Conservation (phyloP, 2,888 invertebrate genomes). For the Rhynchonema sp. region DNA sequence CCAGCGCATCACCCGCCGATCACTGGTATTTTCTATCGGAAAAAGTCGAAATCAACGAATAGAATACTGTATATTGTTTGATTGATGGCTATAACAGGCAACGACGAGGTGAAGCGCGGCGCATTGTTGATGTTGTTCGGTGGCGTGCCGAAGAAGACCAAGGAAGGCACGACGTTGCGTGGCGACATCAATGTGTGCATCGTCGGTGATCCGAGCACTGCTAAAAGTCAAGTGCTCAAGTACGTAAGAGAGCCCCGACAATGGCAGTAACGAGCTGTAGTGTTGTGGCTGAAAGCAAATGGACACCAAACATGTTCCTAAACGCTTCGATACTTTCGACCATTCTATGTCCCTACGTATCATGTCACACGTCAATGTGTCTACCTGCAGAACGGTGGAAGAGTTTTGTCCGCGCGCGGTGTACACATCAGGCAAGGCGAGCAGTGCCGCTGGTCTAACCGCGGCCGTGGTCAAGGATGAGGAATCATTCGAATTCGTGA, state of each 20-base stretch:
- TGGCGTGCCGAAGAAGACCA: conserved; percentile 80
- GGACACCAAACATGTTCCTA: too few species aligned
- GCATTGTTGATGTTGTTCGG: conserved; percentile 86
- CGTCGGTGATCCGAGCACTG: conserved; percentile 95
- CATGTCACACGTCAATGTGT: too few species aligned
- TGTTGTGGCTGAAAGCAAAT: too few species aligned
- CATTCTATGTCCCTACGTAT: too few species aligned
- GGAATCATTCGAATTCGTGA: conserved; percentile 93
- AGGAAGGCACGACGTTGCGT: conserved; percentile 69
- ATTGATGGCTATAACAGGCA: conserved; percentile 40
- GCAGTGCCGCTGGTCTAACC: conserved; percentile 88
- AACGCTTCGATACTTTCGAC: too few species aligned
- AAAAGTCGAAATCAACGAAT: too few species aligned
- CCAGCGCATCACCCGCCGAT: too few species aligned
- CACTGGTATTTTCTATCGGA: too few species aligned
- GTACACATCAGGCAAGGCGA: conserved; percentile 96
- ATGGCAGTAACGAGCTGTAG: too few species aligned
- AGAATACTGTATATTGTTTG: too few species aligned
- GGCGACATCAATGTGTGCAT: conserved; percentile 95
- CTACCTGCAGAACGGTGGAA: conserved; percentile 42
- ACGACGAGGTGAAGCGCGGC: conserved; percentile 73
- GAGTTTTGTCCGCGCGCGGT: conserved; percentile 88
- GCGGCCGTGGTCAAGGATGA: conserved; percentile 96
- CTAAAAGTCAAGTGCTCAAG: conserved; percentile 88
- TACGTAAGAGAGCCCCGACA: conserved; percentile 36